Evolutionary conservation across 2,888 invertebrate genomes (phyloP).

Genomic region (Furcula furcula): DNA sequence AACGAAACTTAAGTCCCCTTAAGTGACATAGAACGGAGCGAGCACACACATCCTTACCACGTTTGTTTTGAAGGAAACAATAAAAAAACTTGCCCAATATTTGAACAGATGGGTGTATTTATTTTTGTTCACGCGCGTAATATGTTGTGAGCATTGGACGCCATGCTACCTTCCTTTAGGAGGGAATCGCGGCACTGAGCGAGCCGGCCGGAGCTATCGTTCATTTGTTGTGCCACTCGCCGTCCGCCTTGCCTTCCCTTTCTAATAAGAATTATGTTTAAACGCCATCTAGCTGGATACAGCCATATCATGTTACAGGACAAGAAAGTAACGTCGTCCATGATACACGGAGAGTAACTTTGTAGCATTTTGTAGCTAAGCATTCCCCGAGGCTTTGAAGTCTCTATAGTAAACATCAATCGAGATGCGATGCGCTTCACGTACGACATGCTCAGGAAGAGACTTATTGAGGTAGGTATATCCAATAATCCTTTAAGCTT

Average conservation of each 20-base stretch:
- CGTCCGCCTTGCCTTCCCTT: constrained; percentile 56
- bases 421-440: too few species aligned
- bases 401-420: too few species aligned
- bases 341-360: too few species aligned
- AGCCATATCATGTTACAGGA: too few species aligned
- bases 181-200: constrained; percentile 65
- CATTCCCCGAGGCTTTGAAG: too few species aligned
- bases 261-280: constrained; percentile 37
- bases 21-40: constrained; percentile 34
- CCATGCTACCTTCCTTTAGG: constrained; percentile 37
- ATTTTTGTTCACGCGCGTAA: constrained; percentile 71
- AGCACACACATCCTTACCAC: constrained; percentile 56
- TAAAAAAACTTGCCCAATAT: constrained; percentile 74
- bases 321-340: too few species aligned
- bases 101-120: constrained; percentile 74
- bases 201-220: constrained; percentile 36
- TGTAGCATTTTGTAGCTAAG: too few species aligned
- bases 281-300: constrained; percentile 61
- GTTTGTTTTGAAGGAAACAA: constrained; percentile 53
- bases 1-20: constrained; percentile 41
- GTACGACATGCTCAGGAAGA: too few species aligned
- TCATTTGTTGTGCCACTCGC: constrained; percentile 45
- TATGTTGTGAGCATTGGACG: constrained; percentile 18
- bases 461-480: too few species aligned
- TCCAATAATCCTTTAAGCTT: too few species aligned